A percentile compares a stretch with the other conserved stretches of the same genome.
Conservation (phyloP, 2,113 vertebrate species). For the Clarias macrocephalus region DNA sequence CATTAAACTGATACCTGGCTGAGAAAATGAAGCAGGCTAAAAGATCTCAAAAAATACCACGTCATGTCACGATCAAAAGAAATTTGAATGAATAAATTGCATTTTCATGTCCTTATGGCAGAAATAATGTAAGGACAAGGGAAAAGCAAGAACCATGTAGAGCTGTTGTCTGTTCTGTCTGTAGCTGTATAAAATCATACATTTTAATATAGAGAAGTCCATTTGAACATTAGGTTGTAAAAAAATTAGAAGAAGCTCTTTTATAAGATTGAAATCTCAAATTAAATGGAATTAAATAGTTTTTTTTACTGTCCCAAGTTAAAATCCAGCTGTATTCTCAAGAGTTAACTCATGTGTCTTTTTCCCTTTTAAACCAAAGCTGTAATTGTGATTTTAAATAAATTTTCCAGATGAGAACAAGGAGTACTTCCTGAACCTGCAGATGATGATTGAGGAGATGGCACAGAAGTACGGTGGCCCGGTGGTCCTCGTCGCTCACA, state of each 20-base stretch:
- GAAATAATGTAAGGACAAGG: not conserved
- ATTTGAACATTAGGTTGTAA: too few relatives aligned
- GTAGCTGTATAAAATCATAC: not conserved
- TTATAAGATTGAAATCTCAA: too few relatives aligned
- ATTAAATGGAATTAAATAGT: too few relatives aligned
- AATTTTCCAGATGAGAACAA: slow-evolving; percentile 84
- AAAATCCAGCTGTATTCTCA: too few relatives aligned
- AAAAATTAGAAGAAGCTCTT: too few relatives aligned
- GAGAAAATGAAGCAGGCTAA: too few relatives aligned
- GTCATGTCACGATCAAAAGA: too few relatives aligned
- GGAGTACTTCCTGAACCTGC: slow-evolving; percentile 85
- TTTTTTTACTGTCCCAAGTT: too few relatives aligned
- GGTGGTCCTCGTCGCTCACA: slow-evolving; percentile 92
- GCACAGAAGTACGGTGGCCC: slow-evolving; percentile 81
- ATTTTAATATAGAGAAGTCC: too few relatives aligned
- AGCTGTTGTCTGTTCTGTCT: not conserved
- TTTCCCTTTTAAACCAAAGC: not conserved
- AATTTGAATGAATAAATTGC: not conserved
- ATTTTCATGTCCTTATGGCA: not conserved
- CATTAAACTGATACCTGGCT: too few relatives aligned
- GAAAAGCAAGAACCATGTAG: not conserved
- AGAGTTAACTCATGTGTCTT: too few relatives aligned
- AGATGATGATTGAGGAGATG: slow-evolving; percentile 91
- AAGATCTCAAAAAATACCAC: too few relatives aligned
- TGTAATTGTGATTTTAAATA: not conserved